Percentiles rank a stretch among this genome's conserved stretches.
Conservation (phyloP, 2,888 invertebrate species). For the Eurytoma californica region DNA sequence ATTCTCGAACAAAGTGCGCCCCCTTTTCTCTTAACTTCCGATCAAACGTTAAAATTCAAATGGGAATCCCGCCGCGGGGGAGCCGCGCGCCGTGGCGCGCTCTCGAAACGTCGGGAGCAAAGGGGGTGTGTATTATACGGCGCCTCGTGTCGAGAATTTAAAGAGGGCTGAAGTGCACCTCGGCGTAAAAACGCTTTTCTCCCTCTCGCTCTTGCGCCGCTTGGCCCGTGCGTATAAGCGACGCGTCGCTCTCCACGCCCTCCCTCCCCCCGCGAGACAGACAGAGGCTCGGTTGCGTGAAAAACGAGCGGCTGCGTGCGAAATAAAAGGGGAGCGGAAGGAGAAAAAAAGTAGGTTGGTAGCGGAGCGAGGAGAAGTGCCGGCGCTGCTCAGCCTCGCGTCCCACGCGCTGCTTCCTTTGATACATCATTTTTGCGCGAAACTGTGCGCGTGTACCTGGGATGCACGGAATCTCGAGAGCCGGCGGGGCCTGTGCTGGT, state of each 20-base stretch:
- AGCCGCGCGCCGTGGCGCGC: constrained; percentile 32
- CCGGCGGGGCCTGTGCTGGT: neutral
- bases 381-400: constrained; percentile 5
- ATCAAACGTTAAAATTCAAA: constrained; percentile 63
- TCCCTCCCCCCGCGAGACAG: constrained; percentile 8
- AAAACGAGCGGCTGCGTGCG: neutral
- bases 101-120: neutral
- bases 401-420: constrained; percentile 39
- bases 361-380: neutral
- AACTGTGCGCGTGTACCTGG: neutral
- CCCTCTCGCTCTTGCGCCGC: neutral
- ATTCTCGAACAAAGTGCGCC: neutral
- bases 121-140: neutral
- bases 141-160: constrained; percentile 47
- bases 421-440: constrained; percentile 53
- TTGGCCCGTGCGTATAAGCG: too few species aligned
- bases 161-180: constrained; percentile 48
- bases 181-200: constrained; percentile 22
- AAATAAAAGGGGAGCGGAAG: neutral
- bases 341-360: neutral
- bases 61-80: constrained; percentile 63
- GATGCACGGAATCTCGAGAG: neutral
- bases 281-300: constrained; percentile 6
- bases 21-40: constrained; percentile 35
- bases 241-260: too few species aligned